Conservation (phyloP, 2,888 invertebrate species). For the Campoletis raptor region DNA sequence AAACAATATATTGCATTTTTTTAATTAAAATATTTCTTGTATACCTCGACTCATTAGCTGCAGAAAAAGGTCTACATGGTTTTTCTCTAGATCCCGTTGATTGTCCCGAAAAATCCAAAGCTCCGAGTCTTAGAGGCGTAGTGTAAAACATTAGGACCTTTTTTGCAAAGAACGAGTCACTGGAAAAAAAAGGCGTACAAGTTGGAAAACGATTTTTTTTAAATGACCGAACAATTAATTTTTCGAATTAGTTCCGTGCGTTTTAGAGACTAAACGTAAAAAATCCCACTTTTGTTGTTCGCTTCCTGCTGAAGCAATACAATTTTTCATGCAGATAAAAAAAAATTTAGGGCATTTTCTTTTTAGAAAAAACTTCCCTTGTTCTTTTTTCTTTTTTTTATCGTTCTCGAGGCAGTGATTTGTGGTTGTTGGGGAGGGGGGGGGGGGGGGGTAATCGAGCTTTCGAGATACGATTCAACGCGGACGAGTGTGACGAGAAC, state of each 20-base stretch:
- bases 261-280: background rate
- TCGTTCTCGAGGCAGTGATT: constrained; percentile 51
- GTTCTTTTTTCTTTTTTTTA: constrained; percentile 19
- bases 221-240: background rate
- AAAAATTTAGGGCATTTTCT: background rate
- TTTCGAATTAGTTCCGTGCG: background rate
- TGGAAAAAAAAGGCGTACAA: background rate
- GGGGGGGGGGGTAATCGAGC: constrained; percentile 47
- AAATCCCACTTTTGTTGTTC: background rate
- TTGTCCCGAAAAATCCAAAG: background rate
- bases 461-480: constrained; percentile 57
- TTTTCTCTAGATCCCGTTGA: background rate
- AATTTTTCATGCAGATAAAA: constrained; percentile 13
- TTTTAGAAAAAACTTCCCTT: constrained; percentile 26
- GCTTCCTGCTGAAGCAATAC: constrained; percentile 1
- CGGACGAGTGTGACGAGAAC: constrained; percentile 57
- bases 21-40: background rate
- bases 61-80: background rate
- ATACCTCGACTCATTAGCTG: background rate
- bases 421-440: constrained; percentile 49
- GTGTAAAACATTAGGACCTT: background rate
- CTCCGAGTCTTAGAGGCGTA: background rate
- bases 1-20: background rate
- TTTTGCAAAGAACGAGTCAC: background rate
- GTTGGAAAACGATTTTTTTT: background rate